Percentiles rank a stretch among this genome's conserved stretches.
Conservation (phyloP, 2,888 invertebrate genomes). For the Chelonus formosanus region DNA sequence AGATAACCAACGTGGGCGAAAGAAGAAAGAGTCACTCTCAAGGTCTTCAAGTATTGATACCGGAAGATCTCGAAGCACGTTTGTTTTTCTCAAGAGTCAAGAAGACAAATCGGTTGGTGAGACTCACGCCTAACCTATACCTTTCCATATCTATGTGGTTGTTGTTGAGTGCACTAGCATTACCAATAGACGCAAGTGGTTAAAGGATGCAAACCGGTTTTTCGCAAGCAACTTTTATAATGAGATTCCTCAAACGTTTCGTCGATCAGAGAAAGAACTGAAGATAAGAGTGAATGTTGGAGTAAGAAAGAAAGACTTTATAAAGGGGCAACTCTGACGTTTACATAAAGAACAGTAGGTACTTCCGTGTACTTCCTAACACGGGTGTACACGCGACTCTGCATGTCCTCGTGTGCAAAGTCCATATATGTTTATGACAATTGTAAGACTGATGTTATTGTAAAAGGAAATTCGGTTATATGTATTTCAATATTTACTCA, state of each 20-base stretch:
- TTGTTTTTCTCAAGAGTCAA: constrained; percentile 22
- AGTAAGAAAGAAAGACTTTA: constrained; percentile 31
- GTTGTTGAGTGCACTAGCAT: constrained; percentile 8
- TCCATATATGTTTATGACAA: too few species aligned
- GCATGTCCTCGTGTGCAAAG: constrained; percentile 2
- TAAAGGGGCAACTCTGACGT: constrained; percentile 37
- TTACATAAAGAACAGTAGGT: constrained; percentile 44
- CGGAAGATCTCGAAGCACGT: constrained; percentile 22
- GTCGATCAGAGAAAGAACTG: constrained; percentile 20
- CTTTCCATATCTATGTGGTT: not conserved
- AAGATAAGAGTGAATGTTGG: constrained; percentile 23
- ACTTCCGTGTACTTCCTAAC: constrained; percentile 33
- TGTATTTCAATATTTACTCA: too few species aligned
- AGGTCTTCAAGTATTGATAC: constrained; percentile 25
- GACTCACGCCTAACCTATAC: constrained; percentile 32
- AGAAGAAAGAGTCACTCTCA: constrained; percentile 19
- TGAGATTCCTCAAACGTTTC: constrained; percentile 52
- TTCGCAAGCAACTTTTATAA: constrained; percentile 51
- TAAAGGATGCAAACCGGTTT: constrained; percentile 52
- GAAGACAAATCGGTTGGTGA: constrained; percentile 40
- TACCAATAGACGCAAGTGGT: constrained; percentile 2
- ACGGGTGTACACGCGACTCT: constrained; percentile 30
- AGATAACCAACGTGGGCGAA: not conserved
- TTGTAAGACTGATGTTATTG: too few species aligned
- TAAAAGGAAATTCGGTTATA: too few species aligned